phyloP scores from a whole-genome alignment of 1,140 invertebrate species.

The Listronotus bonariensis region DNA sequence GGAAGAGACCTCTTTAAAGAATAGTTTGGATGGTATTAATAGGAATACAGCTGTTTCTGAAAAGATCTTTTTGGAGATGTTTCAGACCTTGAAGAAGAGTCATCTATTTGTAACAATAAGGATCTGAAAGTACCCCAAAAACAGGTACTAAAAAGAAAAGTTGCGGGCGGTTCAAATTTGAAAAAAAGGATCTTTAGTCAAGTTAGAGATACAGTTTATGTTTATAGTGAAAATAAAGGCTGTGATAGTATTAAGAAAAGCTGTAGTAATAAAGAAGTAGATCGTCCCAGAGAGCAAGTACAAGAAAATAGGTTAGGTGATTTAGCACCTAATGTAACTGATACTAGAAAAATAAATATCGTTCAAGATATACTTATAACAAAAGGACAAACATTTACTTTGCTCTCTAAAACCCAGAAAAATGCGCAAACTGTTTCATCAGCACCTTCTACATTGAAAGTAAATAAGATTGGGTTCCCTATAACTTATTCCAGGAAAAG shows the following conservation, averaged over 20 bases:
- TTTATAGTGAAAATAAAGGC: conserved; percentile 1
- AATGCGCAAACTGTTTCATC: too few relatives aligned
- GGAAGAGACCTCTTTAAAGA: background rate
- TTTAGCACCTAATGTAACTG: too few relatives aligned
- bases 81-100: conserved; percentile 3
- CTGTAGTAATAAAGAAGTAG: background rate
- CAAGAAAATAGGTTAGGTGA: too few relatives aligned
- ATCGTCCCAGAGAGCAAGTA: too few relatives aligned
- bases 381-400: conserved; percentile 5
- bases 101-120: background rate
- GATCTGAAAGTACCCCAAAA: background rate
- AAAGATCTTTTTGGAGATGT: conserved; percentile 16
- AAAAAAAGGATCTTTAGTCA: background rate
- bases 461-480: background rate
- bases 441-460: too few relatives aligned
- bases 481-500: background rate
- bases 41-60: background rate
- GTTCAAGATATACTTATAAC: conserved; percentile 24
- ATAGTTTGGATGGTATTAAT: background rate
- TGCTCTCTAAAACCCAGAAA: background rate
- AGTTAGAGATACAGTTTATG: conserved; percentile 1
- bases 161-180: background rate
- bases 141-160: background rate
- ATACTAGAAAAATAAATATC: conserved; percentile 19
- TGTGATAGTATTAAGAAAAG: conserved; percentile 2